A percentile compares a stretch with the other conserved stretches of the same genome.
Evolutionary conservation across 2,797 vertebrate genomes (phyloP).

Genomic region (Cheirogaleus major): DNA sequence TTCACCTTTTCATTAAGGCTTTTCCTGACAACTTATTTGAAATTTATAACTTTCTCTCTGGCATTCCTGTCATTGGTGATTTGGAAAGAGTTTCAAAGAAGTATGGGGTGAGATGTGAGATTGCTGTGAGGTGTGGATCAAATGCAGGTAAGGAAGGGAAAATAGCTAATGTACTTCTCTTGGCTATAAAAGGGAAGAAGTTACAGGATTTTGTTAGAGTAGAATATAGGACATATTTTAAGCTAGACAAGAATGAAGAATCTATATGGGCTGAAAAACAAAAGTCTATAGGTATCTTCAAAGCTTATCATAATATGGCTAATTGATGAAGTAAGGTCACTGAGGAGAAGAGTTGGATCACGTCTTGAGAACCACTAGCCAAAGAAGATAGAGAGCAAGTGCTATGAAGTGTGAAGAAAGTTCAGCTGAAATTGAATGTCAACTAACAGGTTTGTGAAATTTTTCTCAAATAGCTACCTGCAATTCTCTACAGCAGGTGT

Average conservation of each 20-base stretch:
- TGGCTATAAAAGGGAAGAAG: background rate
- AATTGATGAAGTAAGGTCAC: background rate
- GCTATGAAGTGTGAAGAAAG: background rate
- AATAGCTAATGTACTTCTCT: background rate
- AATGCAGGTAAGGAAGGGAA: background rate
- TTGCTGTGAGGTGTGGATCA: background rate
- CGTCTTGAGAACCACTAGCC: background rate
- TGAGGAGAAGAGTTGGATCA: background rate
- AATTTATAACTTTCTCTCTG: background rate
- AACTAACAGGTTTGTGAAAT: background rate
- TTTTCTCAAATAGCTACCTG: slow-evolving; percentile 11
- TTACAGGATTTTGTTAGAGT: slow-evolving; percentile 5
- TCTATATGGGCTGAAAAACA: background rate
- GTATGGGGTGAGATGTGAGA: background rate
- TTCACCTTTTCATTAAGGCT: background rate
- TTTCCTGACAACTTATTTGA: slow-evolving; percentile 7
- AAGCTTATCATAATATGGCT: background rate
- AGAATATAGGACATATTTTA: background rate
- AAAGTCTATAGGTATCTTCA: background rate
- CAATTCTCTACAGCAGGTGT: background rate
- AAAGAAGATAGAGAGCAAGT: background rate
- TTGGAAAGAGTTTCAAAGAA: background rate
- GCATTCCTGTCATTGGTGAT: background rate
- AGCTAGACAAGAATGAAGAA: background rate
- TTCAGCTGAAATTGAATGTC: background rate